Percentiles rank a stretch among this genome's conserved stretches.
phyloP scores from a whole-genome alignment of 64 coral and sea anemone genomes.

The Trachythela sp. region DNA sequence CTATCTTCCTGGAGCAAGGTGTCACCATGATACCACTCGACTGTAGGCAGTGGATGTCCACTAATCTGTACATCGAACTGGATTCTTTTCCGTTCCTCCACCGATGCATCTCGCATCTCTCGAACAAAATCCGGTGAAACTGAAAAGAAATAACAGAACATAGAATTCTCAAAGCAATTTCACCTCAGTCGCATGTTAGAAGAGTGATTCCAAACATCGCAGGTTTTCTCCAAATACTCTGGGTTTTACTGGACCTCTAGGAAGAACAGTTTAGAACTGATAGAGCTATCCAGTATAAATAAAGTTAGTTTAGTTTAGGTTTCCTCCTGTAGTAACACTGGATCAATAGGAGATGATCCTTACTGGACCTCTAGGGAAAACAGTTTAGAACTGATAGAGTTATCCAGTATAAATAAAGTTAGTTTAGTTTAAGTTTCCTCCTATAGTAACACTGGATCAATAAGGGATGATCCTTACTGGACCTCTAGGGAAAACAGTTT shows the following conservation, averaged over 20 bases:
- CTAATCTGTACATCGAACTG: neutral
- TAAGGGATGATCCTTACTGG: neutral
- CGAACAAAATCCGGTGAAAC: constrained; percentile 1
- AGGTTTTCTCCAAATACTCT: neutral
- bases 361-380: too few species aligned
- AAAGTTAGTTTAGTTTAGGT: too few species aligned
- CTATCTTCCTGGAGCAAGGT: neutral
- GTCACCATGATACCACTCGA: neutral
- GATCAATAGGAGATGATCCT: too few species aligned
- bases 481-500: neutral
- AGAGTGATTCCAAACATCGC: too few species aligned
- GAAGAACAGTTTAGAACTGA: too few species aligned
- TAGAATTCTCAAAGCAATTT: too few species aligned
- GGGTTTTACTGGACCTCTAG: too few species aligned
- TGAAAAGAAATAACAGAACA: neutral
- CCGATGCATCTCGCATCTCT: neutral
- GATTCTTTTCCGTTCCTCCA: neutral
- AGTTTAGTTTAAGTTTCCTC: too few species aligned
- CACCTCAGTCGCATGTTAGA: neutral
- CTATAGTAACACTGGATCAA: neutral
- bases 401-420: too few species aligned
- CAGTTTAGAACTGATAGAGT: too few species aligned
- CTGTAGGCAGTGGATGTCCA: neutral
- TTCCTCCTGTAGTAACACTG: too few species aligned
- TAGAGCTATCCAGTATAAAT: too few species aligned